Evolutionary conservation across 2,888 invertebrate species (phyloP), one percentile per base, ranked within the genome.

Genomic region (Seira ritae): DNA sequence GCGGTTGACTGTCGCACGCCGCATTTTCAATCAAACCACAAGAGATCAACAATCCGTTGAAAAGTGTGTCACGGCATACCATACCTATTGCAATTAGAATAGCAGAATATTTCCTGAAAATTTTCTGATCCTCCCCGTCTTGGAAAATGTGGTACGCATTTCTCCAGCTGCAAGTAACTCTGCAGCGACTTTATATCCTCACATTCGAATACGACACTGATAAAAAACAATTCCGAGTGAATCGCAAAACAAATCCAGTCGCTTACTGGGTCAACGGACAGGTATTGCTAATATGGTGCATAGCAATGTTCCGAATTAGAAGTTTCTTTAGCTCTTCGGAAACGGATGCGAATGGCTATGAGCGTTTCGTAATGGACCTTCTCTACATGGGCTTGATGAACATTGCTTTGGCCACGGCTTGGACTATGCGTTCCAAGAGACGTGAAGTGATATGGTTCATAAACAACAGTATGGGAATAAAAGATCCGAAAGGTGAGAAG

Each of bases 71-170:
- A n/a, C n/a, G n/a, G n/a, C n/a, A n/a, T n/a, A n/a, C n/a, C n/a
- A n/a, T n/a, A n/a, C n/a, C n/a, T n/a, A n/a, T n/a, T n/a, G n/a
- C n/a, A n/a, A n/a, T n/a, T n/a, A n/a, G n/a, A n/a, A n/a, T n/a
- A n/a, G n/a, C n/a, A n/a, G n/a, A n/a, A n/a, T n/a, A n/a, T n/a
- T n/a, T n/a, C n/a, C n/a, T n/a, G n/a, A n/a, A n/a, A n/a, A 31
- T 31, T 4, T 31, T 31, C 31, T 31, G 2, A 31, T 31, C 31
- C n/a, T n/a, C n/a, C n/a, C n/a, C n/a, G n/a, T n/a, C n/a, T n/a
- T n/a, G n/a, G n/a, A 73, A 1, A 62, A 76, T 76, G 75, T 76
- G 75, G 75, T 76, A 55, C 60, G 75, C 75, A 8, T 76, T 76
- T 31, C 15, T 76, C 2, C 67, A 76, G 55, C 50, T 76, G 20